Percentiles rank a stretch among this genome's conserved stretches.
Conservation (phyloP, 2,888 invertebrate species). For the Eupithecia dodoneata region DNA sequence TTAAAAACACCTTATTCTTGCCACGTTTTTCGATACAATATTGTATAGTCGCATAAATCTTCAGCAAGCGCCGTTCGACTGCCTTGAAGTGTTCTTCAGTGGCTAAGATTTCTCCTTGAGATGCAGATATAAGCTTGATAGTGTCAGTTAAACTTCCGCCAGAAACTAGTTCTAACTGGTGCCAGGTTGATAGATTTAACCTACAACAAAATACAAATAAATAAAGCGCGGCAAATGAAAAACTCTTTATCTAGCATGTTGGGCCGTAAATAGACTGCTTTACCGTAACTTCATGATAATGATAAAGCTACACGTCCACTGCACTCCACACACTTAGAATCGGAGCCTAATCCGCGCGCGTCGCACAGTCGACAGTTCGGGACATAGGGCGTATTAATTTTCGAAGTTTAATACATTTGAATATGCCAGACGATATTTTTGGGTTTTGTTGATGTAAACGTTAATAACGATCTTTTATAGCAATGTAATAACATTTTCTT, state of each 20-base stretch:
- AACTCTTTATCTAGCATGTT: neutral
- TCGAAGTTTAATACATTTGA: too few species aligned
- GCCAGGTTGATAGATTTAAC: constrained; percentile 88
- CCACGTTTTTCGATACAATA: constrained; percentile 87
- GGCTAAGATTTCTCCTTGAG: constrained; percentile 85
- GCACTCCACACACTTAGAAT: too few species aligned
- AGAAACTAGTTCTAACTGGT: constrained; percentile 87
- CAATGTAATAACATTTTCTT: too few species aligned
- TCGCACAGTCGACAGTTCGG: too few species aligned
- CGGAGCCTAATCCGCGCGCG: too few species aligned
- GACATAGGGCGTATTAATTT: too few species aligned
- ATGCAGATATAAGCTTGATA: constrained; percentile 77
- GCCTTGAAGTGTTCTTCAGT: constrained; percentile 89
- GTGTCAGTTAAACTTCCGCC: constrained; percentile 88
- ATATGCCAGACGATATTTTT: too few species aligned
- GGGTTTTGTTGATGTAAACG: too few species aligned
- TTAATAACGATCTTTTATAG: too few species aligned
- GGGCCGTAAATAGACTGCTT: neutral
- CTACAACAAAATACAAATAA: constrained; percentile 66
- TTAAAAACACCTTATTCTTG: constrained; percentile 74
- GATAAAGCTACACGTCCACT: too few species aligned
- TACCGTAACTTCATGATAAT: neutral
- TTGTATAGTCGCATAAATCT: constrained; percentile 90
- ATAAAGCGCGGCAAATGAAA: neutral
- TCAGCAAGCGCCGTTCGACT: constrained; percentile 89